Evolutionary conservation across 2,888 invertebrate genomes (phyloP), one percentile per base, ranked within the genome.

Genomic region (Cordilura impudica): DNA sequence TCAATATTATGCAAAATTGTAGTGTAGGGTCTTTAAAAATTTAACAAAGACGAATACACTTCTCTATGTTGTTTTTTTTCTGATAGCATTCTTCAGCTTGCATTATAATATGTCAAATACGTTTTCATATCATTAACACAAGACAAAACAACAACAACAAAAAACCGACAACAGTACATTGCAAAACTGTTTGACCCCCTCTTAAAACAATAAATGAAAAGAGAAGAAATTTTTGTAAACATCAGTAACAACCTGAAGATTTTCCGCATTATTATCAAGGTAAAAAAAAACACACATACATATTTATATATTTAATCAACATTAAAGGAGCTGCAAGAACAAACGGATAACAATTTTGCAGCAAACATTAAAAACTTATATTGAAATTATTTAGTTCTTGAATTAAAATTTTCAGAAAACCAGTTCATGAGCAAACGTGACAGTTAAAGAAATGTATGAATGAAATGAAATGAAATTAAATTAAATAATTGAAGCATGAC

Each of bases 101-200:
- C 70, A 70, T 43, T 60, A 49, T 31, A 67, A 63, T 63, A 79
- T 75, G 75, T 75, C 79, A 79, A 75, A 79, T 75, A 72, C 49
- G 56, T 53, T 75, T 79, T 67, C 23, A 56, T 63, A 63, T 61
- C 43, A 35, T 54, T 54, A 45, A 45, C 45, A 47, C 47, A 45
- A 16, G 45, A 56, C 45, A n/a, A n/a, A n/a, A n/a, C n/a, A n/a
- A n/a, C n/a, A n/a, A n/a, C n/a, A n/a, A 56, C 29, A 56, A 56
- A 47, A 47, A 45, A 54, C 67, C 67, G 67, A 51, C 67, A 54
- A 29, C 26, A 5, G 3, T 6, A 29, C 16, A 10, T 39, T 49
- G 31, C 4, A 12, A 45, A 29, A 58, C 1, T n/a, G 12, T 4
- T 39, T 69, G 49, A 69, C 60, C 60, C 78, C 78, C 67, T 65